These are phyloP conservation scores for Spilogale gracilis DNA, from an alignment of 2,113 vertebrate genomes.

Conservation along the genomic window DNA sequence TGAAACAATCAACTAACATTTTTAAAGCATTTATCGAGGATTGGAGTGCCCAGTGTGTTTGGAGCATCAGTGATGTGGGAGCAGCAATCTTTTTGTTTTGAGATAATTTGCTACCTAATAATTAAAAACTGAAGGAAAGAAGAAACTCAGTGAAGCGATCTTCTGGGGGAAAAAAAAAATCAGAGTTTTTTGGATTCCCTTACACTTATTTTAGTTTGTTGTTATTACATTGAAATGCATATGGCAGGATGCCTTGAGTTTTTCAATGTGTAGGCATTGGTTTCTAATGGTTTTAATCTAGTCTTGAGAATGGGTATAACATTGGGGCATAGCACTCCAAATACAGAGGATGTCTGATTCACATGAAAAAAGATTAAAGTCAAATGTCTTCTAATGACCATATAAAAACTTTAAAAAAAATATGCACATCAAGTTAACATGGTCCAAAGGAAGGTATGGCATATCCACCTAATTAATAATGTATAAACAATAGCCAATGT, in stretches of 20 bases:
- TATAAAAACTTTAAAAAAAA: background rate
- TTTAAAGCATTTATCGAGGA: background rate
- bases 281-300: background rate
- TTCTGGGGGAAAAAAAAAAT: background rate
- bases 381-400: background rate
- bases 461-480: background rate
- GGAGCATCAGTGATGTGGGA: background rate
- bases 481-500: background rate
- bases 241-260: background rate
- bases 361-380: background rate
- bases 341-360: background rate
- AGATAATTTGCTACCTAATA: constrained; percentile 1
- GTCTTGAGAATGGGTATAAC: background rate
- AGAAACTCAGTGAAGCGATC: background rate
- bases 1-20: background rate
- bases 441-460: background rate
- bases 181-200: background rate
- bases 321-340: background rate
- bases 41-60: rapidly evolving
- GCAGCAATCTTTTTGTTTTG: background rate
- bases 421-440: background rate
- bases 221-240: background rate
- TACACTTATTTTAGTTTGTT: background rate
- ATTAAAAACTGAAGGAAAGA: background rate
- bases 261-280: background rate